These are phyloP conservation scores for Hiodon tergisus DNA, from an alignment of 2,113 vertebrate species.

Conservation along the genomic window DNA sequence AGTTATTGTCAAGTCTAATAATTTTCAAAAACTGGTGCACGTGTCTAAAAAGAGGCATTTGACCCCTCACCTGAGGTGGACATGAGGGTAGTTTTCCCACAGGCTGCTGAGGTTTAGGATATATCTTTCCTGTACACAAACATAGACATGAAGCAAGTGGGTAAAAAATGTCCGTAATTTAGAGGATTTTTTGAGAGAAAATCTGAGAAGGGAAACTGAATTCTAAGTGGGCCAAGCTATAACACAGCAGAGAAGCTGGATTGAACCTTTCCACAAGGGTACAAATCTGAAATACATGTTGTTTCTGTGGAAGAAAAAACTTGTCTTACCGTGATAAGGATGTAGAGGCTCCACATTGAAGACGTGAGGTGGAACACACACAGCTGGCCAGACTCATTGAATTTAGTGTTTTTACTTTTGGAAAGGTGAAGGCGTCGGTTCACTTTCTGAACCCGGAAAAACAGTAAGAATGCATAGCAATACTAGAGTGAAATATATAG, in stretches of 20 bases:
- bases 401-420: slow-evolving; percentile 95
- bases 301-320: too few species aligned
- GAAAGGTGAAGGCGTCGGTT: slow-evolving; percentile 93
- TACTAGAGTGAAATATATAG: too few species aligned
- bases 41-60: not conserved
- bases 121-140: slow-evolving; percentile 79
- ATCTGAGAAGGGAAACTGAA: too few species aligned
- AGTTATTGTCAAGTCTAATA: too few species aligned
- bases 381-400: slow-evolving; percentile 94
- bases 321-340: slow-evolving; percentile 76
- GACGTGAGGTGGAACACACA: slow-evolving; percentile 90
- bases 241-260: too few species aligned
- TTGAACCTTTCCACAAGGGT: too few species aligned
- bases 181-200: too few species aligned
- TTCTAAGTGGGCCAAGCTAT: too few species aligned
- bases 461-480: slow-evolving; percentile 1
- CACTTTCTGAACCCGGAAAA: slow-evolving; percentile 72
- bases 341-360: slow-evolving; percentile 82
- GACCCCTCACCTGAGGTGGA: slow-evolving; percentile 84
- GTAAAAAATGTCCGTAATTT: too few species aligned
- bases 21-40: too few species aligned
- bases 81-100: slow-evolving; percentile 94
- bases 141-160: not conserved
- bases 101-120: slow-evolving; percentile 85
- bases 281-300: too few species aligned